These are phyloP conservation scores for Ochropleura leucogaster DNA, from an alignment of 2,888 invertebrate species.

Conservation along the genomic window DNA sequence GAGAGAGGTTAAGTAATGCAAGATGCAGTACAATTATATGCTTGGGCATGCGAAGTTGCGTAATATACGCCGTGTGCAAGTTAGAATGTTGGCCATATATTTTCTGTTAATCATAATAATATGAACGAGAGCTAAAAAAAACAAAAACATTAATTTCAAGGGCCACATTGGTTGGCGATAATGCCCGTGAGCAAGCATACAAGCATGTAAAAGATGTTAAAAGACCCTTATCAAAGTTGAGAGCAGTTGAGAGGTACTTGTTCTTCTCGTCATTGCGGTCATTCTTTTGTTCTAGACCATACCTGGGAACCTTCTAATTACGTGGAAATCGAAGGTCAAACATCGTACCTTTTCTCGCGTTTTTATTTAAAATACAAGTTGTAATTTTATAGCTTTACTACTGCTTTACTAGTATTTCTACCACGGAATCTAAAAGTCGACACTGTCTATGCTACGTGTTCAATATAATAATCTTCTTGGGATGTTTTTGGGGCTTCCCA, in stretches of 20 bases:
- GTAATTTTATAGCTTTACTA: neutral
- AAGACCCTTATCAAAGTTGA: neutral
- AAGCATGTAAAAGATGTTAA: neutral
- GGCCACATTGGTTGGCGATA: neutral
- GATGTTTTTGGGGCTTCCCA: no score
- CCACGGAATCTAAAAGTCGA: no score
- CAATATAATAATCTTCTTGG: no score
- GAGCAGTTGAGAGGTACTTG: neutral
- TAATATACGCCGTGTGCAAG: neutral
- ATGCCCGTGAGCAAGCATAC: neutral
- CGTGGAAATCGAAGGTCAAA: neutral
- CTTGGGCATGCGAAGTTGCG: neutral
- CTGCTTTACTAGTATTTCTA: no score
- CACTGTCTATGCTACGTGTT: no score
- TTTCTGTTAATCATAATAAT: neutral
- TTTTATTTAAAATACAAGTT: neutral
- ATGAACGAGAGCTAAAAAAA: neutral
- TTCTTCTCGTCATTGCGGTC: neutral
- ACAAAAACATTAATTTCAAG: neutral
- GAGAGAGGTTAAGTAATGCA: neutral
- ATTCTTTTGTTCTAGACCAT: constrained; percentile 1
- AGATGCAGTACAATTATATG: neutral
- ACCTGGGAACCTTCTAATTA: neutral
- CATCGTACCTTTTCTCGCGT: neutral
- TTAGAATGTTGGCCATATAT: neutral